Percentiles rank a stretch among this genome's conserved stretches.
Evolutionary conservation across 2,797 vertebrate genomes (phyloP).

Genomic region (Gobionotothen gibberifrons): DNA sequence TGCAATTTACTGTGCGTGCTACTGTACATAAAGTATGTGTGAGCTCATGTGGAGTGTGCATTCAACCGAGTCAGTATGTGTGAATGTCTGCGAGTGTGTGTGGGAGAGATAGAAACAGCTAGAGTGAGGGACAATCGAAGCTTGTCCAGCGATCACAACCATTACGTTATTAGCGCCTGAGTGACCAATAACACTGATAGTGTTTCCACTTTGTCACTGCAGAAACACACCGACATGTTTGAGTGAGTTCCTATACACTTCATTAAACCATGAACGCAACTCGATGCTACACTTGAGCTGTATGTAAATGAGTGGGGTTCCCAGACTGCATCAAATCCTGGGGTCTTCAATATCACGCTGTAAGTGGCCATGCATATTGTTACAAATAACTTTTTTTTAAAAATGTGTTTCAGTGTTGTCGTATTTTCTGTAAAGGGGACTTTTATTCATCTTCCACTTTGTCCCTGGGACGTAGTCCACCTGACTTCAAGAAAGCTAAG

Average conservation of each 20-base stretch:
- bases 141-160: slow-evolving; percentile 61
- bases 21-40: slow-evolving; percentile 1
- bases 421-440: neutral
- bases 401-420: neutral
- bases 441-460: neutral
- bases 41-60: slow-evolving; percentile 25
- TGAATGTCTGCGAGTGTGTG: slow-evolving; percentile 9
- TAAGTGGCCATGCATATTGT: neutral
- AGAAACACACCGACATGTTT: slow-evolving; percentile 28
- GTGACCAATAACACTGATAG: slow-evolving; percentile 49
- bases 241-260: slow-evolving; percentile 23
- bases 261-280: slow-evolving; percentile 36
- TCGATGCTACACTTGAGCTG: slow-evolving; percentile 15
- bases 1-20: slow-evolving; percentile 20
- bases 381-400: too few species aligned
- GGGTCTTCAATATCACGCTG: neutral
- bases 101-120: slow-evolving; percentile 16
- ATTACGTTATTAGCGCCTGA: slow-evolving; percentile 64
- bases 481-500: neutral
- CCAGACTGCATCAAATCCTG: slow-evolving; percentile 5
- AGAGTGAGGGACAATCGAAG: slow-evolving; percentile 47
- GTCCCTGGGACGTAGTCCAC: neutral
- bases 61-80: slow-evolving; percentile 27
- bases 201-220: slow-evolving; percentile 45
- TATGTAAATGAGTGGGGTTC: slow-evolving; percentile 12